A percentile compares a stretch with the other conserved stretches of the same genome.
phyloP scores from a whole-genome alignment of 2,888 invertebrate genomes.

The Lochmaea crataegi region DNA sequence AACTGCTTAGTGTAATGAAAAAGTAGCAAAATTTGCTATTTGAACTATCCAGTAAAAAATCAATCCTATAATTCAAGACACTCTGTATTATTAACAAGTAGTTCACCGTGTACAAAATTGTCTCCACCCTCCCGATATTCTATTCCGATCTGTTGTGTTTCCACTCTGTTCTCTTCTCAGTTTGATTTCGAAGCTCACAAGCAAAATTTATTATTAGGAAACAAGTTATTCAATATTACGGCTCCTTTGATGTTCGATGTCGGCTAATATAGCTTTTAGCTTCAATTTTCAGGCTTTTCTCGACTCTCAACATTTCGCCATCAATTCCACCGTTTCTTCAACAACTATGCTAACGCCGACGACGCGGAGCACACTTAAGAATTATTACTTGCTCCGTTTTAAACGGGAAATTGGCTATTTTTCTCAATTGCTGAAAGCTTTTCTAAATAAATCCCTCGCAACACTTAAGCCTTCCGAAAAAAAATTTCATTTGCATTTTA shows the following conservation, averaged over 20 bases:
- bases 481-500: background rate
- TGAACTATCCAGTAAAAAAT: too few species aligned
- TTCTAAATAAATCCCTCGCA: background rate
- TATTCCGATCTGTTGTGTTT: conserved; percentile 2
- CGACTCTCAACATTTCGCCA: conserved; percentile 30
- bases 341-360: conserved; percentile 15
- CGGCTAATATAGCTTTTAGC: conserved; percentile 54
- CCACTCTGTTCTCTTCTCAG: conserved; percentile 42
- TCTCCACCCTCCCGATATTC: background rate
- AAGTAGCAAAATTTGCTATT: too few species aligned
- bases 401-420: conserved; percentile 12
- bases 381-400: conserved; percentile 37
- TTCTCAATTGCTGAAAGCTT: conserved; percentile 5
- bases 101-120: conserved; percentile 3
- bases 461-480: background rate
- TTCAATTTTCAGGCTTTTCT: conserved; percentile 52
- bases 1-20: too few species aligned
- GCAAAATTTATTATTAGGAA: conserved; percentile 64
- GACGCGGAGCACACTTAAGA: conserved; percentile 35
- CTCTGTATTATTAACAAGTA: background rate
- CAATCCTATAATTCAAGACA: background rate
- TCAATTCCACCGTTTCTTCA: conserved; percentile 33
- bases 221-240: conserved; percentile 63
- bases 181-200: conserved; percentile 58
- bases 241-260: conserved; percentile 59